Evolutionary conservation across 2,113 vertebrate genomes (phyloP).

Genomic region (Bolborhynchus lineola): DNA sequence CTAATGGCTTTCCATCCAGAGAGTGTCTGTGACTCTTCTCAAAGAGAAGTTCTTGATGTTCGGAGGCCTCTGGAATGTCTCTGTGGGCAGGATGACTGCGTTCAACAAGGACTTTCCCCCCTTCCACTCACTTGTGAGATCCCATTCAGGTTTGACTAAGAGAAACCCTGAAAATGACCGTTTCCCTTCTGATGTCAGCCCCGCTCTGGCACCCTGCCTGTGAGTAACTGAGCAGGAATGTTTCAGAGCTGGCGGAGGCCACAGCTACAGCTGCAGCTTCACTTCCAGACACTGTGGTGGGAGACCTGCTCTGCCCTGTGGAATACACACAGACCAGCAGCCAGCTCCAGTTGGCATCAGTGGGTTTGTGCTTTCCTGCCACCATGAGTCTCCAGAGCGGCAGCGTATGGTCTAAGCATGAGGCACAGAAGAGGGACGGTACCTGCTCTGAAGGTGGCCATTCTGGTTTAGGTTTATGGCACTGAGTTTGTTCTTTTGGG

Average conservation of each 20-base stretch:
- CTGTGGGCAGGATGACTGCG: background rate
- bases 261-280: background rate
- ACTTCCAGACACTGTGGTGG: fast-evolving
- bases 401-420: fast-evolving
- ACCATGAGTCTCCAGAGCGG: fast-evolving
- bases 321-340: background rate
- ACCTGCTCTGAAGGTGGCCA: background rate
- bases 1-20: background rate
- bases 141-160: constrained; percentile 46
- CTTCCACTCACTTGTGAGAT: background rate
- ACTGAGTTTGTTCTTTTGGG: fast-evolving
- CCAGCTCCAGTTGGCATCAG: fast-evolving
- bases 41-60: background rate
- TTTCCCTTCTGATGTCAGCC: constrained; percentile 40
- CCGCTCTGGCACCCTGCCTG: background rate
- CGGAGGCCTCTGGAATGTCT: background rate
- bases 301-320: background rate
- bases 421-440: background rate
- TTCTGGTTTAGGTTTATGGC: background rate
- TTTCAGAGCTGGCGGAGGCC: background rate
- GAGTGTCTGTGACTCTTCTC: background rate
- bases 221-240: background rate
- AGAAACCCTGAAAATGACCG: constrained; percentile 9
- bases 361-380: background rate
- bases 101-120: background rate